Conservation (phyloP, 2,888 invertebrate genomes). For the Drosophila prolongata region DNA sequence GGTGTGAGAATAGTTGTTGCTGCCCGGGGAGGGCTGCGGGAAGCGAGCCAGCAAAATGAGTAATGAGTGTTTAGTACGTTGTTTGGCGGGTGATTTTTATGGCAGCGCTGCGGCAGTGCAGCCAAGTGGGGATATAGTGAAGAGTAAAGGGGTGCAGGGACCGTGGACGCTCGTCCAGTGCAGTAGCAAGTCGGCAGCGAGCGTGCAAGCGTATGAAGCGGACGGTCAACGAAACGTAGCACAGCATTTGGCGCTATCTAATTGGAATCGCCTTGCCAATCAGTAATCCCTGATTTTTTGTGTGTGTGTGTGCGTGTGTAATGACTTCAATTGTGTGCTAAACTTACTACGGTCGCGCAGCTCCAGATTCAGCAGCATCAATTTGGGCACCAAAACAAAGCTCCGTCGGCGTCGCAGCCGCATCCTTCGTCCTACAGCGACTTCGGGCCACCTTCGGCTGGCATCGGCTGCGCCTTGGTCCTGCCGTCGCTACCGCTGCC, state of each 20-base stretch:
- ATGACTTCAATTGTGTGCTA: constrained; percentile 77
- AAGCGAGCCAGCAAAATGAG: constrained; percentile 57
- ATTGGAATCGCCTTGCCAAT: constrained; percentile 4
- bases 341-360: constrained; percentile 63
- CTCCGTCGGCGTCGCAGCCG: constrained; percentile 37
- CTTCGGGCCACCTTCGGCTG: constrained; percentile 20
- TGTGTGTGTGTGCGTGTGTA: constrained; percentile 31
- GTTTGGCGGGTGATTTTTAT: constrained; percentile 69
- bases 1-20: constrained; percentile 41
- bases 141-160: not conserved
- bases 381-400: constrained; percentile 44
- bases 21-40: constrained; percentile 15
- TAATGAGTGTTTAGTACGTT: constrained; percentile 77
- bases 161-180: not conserved
- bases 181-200: constrained; percentile 4
- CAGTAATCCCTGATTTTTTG: not conserved
- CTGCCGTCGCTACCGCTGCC: constrained; percentile 36
- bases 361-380: constrained; percentile 40
- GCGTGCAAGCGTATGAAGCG: constrained; percentile 4
- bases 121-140: not conserved
- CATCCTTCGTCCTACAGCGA: constrained; percentile 29
- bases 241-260: constrained; percentile 8
- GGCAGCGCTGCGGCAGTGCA: constrained; percentile 23
- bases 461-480: constrained; percentile 14
- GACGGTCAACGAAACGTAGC: constrained; percentile 2